Base-by-base conservation (phyloP, 2,888 invertebrate genomes). In the Acanthopleura granulata region DNA sequence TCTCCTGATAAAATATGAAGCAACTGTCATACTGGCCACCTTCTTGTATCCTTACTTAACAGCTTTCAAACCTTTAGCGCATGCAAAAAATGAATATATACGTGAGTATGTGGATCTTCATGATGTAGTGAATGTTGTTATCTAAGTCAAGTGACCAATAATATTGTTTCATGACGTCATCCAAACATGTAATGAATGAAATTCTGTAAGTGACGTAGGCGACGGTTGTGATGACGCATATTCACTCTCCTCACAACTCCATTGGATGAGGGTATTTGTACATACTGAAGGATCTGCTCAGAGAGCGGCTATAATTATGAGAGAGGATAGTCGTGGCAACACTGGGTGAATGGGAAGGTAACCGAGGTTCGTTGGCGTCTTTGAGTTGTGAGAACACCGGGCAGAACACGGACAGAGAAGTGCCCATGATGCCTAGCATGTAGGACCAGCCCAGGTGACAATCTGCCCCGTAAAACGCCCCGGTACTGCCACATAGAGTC, bases 361-460 rank as follows among this genome's bases (percentile, higher is more conserved):
- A 66, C 27, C 22, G 16, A 27, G 66, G 66, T 27, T 66, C 66
- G 25, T 66, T 66, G 25, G 66, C 66, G 29, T 66, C 66, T 27
- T 82, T 84, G 77, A 89, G 87, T 74, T 86, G 84, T 72, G 89
- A 89, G 22, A 90, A 83, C 62, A 89, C 84, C 3, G 89, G 90
- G 76, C 88, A 89, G 81, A 89, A 90, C 77, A 88, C 82, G 9
- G 87, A 85, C 22, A 89, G 80, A 0, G 87, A 82, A 0, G 88
- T 84, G 40, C 87, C 85, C 74, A 89, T 86, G 50, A 88, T 84
- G 40, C 87, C 86, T 25, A 90, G 83, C 74, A 89, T 85, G 76
- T 89, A 90, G 30, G 87, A 88, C 88, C 89, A 90, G 40, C 89
- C 90, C n/a, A 90, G 25, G 22, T 66, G 66, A 66, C 66, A 66